phyloP scores from a whole-genome alignment of 2,113 vertebrate genomes.

The Pungitius pungitius region DNA sequence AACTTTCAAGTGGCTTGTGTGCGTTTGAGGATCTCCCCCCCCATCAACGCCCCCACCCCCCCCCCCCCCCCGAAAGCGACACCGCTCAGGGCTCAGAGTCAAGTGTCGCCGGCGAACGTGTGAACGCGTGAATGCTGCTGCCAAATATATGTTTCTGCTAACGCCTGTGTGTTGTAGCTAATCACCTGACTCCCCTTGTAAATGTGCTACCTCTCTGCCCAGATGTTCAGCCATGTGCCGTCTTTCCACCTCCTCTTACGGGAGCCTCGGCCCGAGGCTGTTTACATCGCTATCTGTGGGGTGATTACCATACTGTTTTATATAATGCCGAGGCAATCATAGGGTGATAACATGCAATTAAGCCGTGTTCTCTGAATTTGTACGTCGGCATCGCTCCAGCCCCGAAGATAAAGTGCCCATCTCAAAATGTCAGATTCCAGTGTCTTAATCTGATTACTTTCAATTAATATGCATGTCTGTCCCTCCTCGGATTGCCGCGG shows the following conservation, averaged over 20 bases:
- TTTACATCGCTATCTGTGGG: constrained; percentile 96
- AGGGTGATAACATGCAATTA: constrained; percentile 99
- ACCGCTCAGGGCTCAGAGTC: constrained; percentile 26
- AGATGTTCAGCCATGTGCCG: constrained; percentile 74
- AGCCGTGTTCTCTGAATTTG: constrained; percentile 93
- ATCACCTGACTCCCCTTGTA: constrained; percentile 64
- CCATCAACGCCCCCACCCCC: too few relatives aligned
- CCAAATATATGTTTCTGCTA: constrained; percentile 54
- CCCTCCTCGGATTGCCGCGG: constrained; percentile 85
- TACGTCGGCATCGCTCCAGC: constrained; percentile 81
- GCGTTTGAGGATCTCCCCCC: constrained; percentile 42
- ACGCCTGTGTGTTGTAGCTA: constrained; percentile 44
- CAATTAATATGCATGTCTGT: constrained; percentile 99
- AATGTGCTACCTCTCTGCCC: constrained; percentile 58
- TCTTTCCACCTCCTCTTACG: constrained; percentile 82
- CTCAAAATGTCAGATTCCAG: constrained; percentile 93
- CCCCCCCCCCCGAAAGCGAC: constrained; percentile 17
- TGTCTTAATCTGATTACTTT: constrained; percentile 99
- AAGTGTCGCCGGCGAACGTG: constrained; percentile 24
- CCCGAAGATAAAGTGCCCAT: constrained; percentile 97
- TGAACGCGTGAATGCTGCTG: constrained; percentile 41
- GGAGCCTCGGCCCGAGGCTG: constrained; percentile 90
- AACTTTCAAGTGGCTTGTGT: constrained; percentile 35
- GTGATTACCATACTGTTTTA: constrained; percentile 99
- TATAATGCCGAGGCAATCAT: constrained; percentile 99